phyloP scores from a whole-genome alignment of 2,797 vertebrate species.

The Rhynchonycteris naso region DNA sequence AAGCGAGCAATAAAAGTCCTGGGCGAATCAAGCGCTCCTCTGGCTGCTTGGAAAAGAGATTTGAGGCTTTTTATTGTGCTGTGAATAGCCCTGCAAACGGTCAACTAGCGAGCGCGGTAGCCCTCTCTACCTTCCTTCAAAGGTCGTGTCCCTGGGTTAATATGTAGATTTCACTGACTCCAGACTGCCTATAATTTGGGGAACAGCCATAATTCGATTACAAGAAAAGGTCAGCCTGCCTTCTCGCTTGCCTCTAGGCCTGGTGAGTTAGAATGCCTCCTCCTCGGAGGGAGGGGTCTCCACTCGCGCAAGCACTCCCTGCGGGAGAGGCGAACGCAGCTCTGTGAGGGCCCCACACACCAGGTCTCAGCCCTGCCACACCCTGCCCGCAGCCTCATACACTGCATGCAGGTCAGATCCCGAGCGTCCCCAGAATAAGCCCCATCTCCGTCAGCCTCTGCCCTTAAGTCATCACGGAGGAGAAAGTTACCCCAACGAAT shows the following conservation, averaged over 20 bases:
- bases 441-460: background rate
- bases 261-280: background rate
- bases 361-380: background rate
- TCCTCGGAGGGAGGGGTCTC: background rate
- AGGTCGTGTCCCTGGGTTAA: conserved; percentile 55
- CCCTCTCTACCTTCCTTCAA: conserved; percentile 22
- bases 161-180: conserved; percentile 51
- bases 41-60: conserved; percentile 56
- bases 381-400: background rate
- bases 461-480: background rate
- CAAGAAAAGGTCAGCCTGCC: conserved; percentile 55
- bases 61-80: conserved; percentile 66
- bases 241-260: background rate
- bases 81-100: conserved; percentile 50
- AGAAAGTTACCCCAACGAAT: background rate
- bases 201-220: conserved; percentile 38
- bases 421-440: background rate
- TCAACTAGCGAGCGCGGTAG: background rate
- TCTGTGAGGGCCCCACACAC: background rate
- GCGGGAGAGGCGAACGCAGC: no score
- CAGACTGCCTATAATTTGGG: background rate
- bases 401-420: background rate
- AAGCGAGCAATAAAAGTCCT: conserved; percentile 71
- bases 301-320: background rate
- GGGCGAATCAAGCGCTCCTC: conserved; percentile 62